Base-by-base conservation (phyloP, 2,113 vertebrate species). In the Odobenus rosmarus region DNA sequence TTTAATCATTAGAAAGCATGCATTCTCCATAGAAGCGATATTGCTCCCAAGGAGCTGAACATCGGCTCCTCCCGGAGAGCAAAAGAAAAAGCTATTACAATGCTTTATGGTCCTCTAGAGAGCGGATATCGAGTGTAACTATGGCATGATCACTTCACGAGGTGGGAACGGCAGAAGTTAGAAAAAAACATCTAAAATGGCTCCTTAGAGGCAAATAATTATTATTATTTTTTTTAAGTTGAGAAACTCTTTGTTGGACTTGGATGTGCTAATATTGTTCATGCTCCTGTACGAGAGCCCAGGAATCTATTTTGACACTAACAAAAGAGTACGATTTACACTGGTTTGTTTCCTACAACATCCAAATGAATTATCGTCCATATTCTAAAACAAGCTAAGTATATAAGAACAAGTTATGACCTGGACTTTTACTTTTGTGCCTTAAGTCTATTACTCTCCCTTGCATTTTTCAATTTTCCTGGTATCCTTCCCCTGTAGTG, bases 61-160 rank as follows among this genome's bases (percentile, higher is more conserved):
- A 36, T 0, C 10, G 16, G 28, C 42, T 77, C n/a, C n/a, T n/a
- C n/a, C n/a, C 31, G 1, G 11, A 26, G 4, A 72, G 26, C 59
- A 31, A 59, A 82, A 53, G 64, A 81, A 69, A 57, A 57, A 51
- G 21, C 33, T 26, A 33, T 61, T 49, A 15, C 7, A 51, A 23
- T n/a, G 39, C 11, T 49, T 11, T 89, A 12, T 33, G 14, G 42
- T 10, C 13, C n/a, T 57, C 16, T 1, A 9, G 31, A 81, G 62
- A 36, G 23, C 26, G 24, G 19, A 4, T 3, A 11, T 1, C 42
- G 67, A 21, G 15, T 7, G 10, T 11, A 23, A 7, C 0, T 13
- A 18, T 1, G 26, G 7, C 19, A 24, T 18, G 31, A n/a, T 6
- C 4, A 28, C 69, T 77, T 31, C 46, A 86, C 33, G 24, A 51